Evolutionary conservation across 2,797 vertebrate species (phyloP), one percentile per base, ranked within the genome.

Genomic region (Diglossa cyanea): DNA sequence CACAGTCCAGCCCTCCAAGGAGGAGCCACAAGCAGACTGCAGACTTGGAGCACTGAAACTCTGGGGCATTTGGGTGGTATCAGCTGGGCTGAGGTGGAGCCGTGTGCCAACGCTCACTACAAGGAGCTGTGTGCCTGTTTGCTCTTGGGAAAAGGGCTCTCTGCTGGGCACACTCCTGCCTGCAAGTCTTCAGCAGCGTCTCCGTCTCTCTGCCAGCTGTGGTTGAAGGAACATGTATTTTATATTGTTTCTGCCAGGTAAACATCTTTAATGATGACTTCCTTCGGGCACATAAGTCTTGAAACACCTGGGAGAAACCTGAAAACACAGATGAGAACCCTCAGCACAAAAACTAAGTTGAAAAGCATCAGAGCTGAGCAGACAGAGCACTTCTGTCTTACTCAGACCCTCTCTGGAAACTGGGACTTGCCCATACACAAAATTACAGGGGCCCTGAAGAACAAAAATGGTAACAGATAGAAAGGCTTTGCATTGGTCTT

Each of bases 21-120:
- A 78, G 76, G 90, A 94, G 57, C 18, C 76, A 45, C 71, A 84
- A 39, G n/a, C 45, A 54, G 77, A 17, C 13, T 93, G 67, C 60
- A 67, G 63, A 90, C 39, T 33, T n/a, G 0, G 0, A 81, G 63
- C 37, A 7, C 20, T 62, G 60, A 50, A 76, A 50, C 40, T 57
- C 57, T 50, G 60, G 19, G 55, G 17, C 16, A 18, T 45, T 78
- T 48, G 60, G 33, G 71, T 45, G 10, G 37, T 19, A 39, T 35
- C 28, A 44, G 48, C 70, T 17, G 24, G 53, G 57, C 26, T 0
- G 0, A 86, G 35, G 23, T 23, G 39, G n/a, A 88, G 50, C 39
- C 2, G 0, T 4, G 3, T 24, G 40, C 42, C 2, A 2, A 21
- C 3, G 0, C 23, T 60, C 33, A 1, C 23, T 24, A 5, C 55